Base-by-base conservation (phyloP, 2,888 invertebrate species). In the Drosophila limbata region DNA sequence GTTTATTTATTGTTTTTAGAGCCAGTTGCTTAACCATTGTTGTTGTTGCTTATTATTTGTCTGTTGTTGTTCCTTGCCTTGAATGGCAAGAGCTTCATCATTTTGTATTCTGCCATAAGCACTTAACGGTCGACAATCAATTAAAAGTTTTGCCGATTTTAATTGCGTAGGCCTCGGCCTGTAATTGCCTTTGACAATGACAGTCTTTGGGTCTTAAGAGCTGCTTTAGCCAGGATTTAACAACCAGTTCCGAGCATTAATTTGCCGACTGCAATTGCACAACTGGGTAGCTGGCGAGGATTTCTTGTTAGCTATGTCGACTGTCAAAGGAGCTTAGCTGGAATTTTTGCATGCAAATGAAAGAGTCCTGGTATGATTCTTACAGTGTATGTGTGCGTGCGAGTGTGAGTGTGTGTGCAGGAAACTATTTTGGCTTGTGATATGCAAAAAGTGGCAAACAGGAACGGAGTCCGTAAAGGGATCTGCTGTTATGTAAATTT, bases 1-100 rank as follows among this genome's bases (percentile, higher is more conserved):
- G 72, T 69, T 81, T 82, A 81, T 84, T 84, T 84, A 84, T 81
- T 84, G 74, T 84, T 68, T 77, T 73, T 64, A 66, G 52, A 80
- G 65, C 60, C 68, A 84, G 65, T 81, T 70, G 56, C 61, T 57
- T 71, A 69, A 56, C 71, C 68, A 60, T 66, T 66, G 35, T 60
- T 65, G 47, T 33, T 62, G 67, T 37, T 56, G 60, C 28, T 40
- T 57, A 45, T 63, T 57, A 31, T 48, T 53, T 55, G 48, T 48
- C 62, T 50, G 45, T 51, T 44, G 40, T 53, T 67, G 33, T 21
- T n/a, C 21, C n/a, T 55, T 44, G 52, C 25, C 48, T 4, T 63
- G 19, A 39, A 37, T 25, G 42, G 21, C 37, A 40, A 39, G 55
- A 45, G 28, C 64, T 67, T 15, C 50, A 50, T 39, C 25, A 53